A percentile compares a stretch with the other conserved stretches of the same genome.
Conservation (phyloP, 2,888 invertebrate genomes). For the Ophioninae sp. region DNA sequence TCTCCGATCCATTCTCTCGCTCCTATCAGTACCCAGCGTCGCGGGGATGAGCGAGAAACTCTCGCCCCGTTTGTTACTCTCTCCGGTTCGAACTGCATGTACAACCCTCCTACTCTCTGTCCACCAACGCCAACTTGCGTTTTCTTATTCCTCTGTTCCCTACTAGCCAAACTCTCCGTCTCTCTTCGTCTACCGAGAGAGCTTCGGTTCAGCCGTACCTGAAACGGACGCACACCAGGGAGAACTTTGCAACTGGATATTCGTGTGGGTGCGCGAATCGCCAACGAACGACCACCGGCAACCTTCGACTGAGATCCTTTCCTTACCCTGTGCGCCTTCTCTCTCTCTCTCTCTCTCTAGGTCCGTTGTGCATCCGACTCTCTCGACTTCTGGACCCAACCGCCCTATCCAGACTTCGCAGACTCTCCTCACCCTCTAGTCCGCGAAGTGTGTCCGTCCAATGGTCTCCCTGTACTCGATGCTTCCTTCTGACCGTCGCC, state of each 20-base stretch:
- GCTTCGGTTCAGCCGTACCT: conserved; percentile 50
- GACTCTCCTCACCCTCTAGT: conserved; percentile 54
- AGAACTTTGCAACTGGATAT: conserved; percentile 7
- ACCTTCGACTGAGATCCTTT: conserved; percentile 67
- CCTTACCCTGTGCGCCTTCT: conserved; percentile 36
- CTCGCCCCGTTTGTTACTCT: conserved; percentile 42
- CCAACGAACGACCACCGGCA: conserved; percentile 50
- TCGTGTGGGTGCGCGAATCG: conserved; percentile 33
- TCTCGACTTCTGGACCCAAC: conserved; percentile 11
- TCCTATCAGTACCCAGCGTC: conserved; percentile 49
- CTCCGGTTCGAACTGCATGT: conserved; percentile 38
- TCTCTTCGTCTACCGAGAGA: conserved; percentile 57
- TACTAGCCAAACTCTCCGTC: conserved; percentile 58
- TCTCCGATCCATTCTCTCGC: conserved; percentile 25
- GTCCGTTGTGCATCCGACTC: conserved; percentile 15
- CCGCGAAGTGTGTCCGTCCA: conserved; percentile 47
- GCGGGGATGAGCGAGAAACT: conserved; percentile 17
- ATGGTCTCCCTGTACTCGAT: conserved; percentile 28
- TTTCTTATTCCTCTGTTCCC: conserved; percentile 53
- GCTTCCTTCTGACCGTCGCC: conserved; percentile 50
- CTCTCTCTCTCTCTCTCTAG: conserved; percentile 18
- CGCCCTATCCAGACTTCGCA: conserved; percentile 58
- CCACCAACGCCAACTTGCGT: conserved; percentile 31
- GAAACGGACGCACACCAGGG: conserved; percentile 13
- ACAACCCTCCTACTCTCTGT: conserved; percentile 3